Evolutionary conservation across 2,888 invertebrate species (phyloP).

Genomic region (Aleiodes leptofemur): DNA sequence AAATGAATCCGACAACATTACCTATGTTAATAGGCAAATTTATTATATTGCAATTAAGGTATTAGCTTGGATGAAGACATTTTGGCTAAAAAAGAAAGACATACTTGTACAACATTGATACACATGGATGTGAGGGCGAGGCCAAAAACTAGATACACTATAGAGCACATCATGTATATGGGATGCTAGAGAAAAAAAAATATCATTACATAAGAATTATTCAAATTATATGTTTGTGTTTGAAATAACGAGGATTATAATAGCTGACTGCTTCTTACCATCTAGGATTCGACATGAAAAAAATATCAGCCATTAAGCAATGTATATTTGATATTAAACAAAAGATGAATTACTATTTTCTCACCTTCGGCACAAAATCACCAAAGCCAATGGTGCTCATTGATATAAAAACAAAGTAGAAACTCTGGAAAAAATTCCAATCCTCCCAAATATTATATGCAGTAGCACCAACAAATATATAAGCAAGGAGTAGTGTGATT

Average conservation of each 20-base stretch:
- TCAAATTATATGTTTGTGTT: background rate
- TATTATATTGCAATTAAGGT: conserved; percentile 5
- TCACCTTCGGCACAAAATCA: conserved; percentile 88
- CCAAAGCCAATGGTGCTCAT: conserved; percentile 99
- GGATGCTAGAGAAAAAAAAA: conserved; percentile 81
- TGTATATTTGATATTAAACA: conserved; percentile 62
- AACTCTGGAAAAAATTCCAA: conserved; percentile 95
- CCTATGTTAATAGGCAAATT: conserved; percentile 65
- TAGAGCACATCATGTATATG: conserved; percentile 92
- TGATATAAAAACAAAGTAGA: conserved; percentile 98
- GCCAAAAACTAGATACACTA: conserved; percentile 95
- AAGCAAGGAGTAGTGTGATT: conserved; percentile 86
- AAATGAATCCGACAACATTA: conserved; percentile 85
- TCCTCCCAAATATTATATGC: conserved; percentile 86
- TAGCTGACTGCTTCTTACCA: conserved; percentile 64
- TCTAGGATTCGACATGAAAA: conserved; percentile 71
- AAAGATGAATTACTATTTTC: background rate
- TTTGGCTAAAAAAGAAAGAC: conserved; percentile 61
- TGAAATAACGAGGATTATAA: background rate
- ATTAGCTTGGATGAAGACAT: conserved; percentile 9
- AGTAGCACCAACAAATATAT: conserved; percentile 91
- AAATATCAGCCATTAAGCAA: conserved; percentile 38
- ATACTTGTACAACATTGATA: conserved; percentile 95
- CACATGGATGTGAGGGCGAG: conserved; percentile 97
- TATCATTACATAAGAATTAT: conserved; percentile 23